Evolutionary conservation across 2,113 vertebrate species (phyloP).

Genomic region (Platichthys flesus): DNA sequence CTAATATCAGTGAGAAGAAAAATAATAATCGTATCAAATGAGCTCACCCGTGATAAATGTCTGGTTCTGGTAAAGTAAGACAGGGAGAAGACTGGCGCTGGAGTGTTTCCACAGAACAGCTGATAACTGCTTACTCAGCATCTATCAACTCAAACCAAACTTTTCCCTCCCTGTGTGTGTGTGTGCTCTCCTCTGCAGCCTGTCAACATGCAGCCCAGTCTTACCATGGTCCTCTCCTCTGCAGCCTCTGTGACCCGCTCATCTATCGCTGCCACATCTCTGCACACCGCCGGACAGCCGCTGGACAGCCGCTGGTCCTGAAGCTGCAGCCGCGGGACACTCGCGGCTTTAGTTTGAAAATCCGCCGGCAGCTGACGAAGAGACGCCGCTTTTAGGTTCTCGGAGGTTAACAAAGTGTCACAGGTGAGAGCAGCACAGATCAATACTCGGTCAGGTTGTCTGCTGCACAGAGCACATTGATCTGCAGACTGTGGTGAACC

Average conservation of each 20-base stretch:
- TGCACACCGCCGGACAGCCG: constrained; percentile 8
- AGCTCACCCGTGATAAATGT: too few relatives aligned
- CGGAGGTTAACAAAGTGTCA: background rate
- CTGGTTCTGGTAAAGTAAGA: too few relatives aligned
- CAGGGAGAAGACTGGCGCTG: background rate
- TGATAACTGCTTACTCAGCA: constrained; percentile 38
- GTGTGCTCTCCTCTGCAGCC: constrained; percentile 21
- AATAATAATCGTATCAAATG: too few relatives aligned
- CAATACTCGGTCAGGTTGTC: background rate
- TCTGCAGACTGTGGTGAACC: background rate
- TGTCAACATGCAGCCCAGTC: background rate
- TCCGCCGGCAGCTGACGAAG: too few relatives aligned
- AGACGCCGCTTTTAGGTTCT: background rate
- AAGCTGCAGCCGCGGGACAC: constrained; percentile 40
- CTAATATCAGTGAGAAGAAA: too few relatives aligned
- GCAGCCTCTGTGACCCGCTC: background rate
- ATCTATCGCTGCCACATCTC: constrained; percentile 11
- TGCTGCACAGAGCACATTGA: background rate
- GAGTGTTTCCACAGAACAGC: background rate
- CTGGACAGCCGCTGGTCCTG: constrained; percentile 55
- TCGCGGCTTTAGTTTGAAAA: background rate
- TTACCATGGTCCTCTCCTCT: constrained; percentile 58
- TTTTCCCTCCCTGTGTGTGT: background rate
- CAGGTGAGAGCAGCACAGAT: background rate
- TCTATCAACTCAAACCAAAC: background rate